These are phyloP conservation scores for Drosophila punjabiensis DNA, from an alignment of 1,140 invertebrate genomes.

Conservation along the genomic window DNA sequence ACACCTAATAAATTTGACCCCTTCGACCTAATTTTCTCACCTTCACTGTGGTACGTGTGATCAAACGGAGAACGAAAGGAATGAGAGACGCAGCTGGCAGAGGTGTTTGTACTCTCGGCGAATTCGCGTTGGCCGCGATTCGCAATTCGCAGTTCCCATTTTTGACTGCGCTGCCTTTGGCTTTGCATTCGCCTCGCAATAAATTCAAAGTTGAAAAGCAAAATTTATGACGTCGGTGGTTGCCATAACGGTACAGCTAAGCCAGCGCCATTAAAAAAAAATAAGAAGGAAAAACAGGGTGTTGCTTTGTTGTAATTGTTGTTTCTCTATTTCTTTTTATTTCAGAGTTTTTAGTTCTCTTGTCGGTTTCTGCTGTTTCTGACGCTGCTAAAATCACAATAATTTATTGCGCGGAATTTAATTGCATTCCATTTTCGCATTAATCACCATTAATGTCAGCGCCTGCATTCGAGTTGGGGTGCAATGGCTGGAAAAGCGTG, in stretches of 20 bases:
- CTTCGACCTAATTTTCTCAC: neutral
- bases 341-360: constrained; percentile 49
- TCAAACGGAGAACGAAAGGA: neutral
- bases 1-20: neutral
- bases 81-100: constrained; percentile 1
- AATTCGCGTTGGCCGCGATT: constrained; percentile 59
- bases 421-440: constrained; percentile 70
- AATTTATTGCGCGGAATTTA: constrained; percentile 73
- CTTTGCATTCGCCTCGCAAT: constrained; percentile 59
- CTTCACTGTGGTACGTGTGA: neutral
- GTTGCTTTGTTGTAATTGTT: constrained; percentile 37
- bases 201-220: constrained; percentile 63
- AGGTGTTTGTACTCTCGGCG: constrained; percentile 36
- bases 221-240: constrained; percentile 65
- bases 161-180: constrained; percentile 30
- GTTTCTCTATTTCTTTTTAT: constrained; percentile 53
- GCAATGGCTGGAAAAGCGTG: constrained; percentile 78
- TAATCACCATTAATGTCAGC: constrained; percentile 81
- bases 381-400: constrained; percentile 63
- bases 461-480: constrained; percentile 44
- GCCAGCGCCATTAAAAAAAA: constrained; percentile 51
- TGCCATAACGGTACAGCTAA: constrained; percentile 70
- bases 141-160: constrained; percentile 12
- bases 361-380: neutral
- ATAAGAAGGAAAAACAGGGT: constrained; percentile 37